A percentile compares a stretch with the other conserved stretches of the same genome.
These are phyloP conservation scores for Protaetia brevitarsis DNA, from an alignment of 1,140 invertebrate genomes.

Conservation along the genomic window DNA sequence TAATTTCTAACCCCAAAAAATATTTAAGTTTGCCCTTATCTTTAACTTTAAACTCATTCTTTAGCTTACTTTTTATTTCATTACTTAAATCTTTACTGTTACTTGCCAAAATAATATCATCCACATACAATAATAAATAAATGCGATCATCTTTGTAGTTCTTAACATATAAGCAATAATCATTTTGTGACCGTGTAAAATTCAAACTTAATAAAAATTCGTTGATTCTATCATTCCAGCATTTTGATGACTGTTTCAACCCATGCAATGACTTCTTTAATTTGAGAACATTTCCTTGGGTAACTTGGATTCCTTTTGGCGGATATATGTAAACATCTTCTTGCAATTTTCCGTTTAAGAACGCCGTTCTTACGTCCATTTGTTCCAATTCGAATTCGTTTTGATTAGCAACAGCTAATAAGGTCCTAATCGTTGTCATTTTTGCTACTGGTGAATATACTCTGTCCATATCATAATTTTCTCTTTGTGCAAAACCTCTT, in stretches of 20 bases:
- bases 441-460: conserved; percentile 32
- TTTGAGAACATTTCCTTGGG: conserved; percentile 33
- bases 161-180: conserved; percentile 23
- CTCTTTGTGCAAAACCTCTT: conserved; percentile 22
- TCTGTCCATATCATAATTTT: conserved; percentile 20
- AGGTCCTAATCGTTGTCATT: conserved; percentile 27
- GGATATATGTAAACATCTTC: conserved; percentile 45
- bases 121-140: conserved; percentile 26
- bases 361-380: conserved; percentile 37
- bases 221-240: conserved; percentile 41
- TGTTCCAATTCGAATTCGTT: conserved; percentile 19
- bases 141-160: background rate
- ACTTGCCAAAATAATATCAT: conserved; percentile 25
- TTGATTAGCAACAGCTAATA: conserved; percentile 25
- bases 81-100: background rate
- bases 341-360: conserved; percentile 45
- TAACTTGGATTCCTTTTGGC: background rate
- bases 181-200: conserved; percentile 25
- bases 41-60: conserved; percentile 8
- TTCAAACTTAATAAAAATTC: conserved; percentile 7
- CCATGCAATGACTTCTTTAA: conserved; percentile 45
- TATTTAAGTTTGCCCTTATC: conserved; percentile 6
- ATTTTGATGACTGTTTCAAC: conserved; percentile 42
- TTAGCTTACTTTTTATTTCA: background rate
- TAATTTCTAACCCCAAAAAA: conserved; percentile 23